A percentile compares a stretch with the other conserved stretches of the same genome.
phyloP scores from a whole-genome alignment of 2,888 invertebrate species.

The Clanis bilineata region DNA sequence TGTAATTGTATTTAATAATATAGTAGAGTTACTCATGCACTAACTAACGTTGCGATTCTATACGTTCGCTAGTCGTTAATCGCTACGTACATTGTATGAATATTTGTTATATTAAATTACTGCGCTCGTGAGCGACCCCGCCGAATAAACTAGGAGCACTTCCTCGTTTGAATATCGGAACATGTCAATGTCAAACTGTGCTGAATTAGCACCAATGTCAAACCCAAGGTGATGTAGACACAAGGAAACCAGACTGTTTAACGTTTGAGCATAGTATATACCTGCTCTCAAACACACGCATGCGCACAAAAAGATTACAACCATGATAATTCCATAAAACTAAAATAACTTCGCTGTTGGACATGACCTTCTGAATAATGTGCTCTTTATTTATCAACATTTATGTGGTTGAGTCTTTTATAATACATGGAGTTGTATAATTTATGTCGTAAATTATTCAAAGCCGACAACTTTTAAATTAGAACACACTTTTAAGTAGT shows the following conservation, averaged over 20 bases:
- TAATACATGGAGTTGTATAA: background rate
- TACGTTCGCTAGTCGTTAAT: background rate
- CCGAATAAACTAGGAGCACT: slow-evolving; percentile 54
- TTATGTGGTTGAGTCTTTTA: background rate
- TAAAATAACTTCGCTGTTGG: slow-evolving; percentile 1
- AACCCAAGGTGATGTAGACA: slow-evolving; percentile 60
- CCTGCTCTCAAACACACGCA: background rate
- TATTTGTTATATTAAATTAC: slow-evolving; percentile 23
- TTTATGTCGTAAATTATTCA: background rate
- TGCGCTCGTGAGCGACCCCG: slow-evolving; percentile 42
- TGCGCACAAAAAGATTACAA: slow-evolving; percentile 5
- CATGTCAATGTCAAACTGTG: slow-evolving; percentile 71
- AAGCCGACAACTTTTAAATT: background rate
- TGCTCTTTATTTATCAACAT: slow-evolving; percentile 8
- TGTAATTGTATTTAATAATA: slow-evolving; percentile 13
- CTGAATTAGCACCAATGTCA: slow-evolving; percentile 76
- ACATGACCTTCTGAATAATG: slow-evolving; percentile 2
- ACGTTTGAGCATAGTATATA: slow-evolving; percentile 11
- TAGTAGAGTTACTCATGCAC: background rate
- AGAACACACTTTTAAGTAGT: background rate
- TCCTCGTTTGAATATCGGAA: slow-evolving; percentile 72
- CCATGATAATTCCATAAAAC: slow-evolving; percentile 11
- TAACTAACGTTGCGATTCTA: background rate
- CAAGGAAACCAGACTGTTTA: slow-evolving; percentile 48
- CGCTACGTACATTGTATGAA: background rate